These are phyloP conservation scores for Taurulus bubalis DNA, from an alignment of 2,113 vertebrate species.

Conservation along the genomic window DNA sequence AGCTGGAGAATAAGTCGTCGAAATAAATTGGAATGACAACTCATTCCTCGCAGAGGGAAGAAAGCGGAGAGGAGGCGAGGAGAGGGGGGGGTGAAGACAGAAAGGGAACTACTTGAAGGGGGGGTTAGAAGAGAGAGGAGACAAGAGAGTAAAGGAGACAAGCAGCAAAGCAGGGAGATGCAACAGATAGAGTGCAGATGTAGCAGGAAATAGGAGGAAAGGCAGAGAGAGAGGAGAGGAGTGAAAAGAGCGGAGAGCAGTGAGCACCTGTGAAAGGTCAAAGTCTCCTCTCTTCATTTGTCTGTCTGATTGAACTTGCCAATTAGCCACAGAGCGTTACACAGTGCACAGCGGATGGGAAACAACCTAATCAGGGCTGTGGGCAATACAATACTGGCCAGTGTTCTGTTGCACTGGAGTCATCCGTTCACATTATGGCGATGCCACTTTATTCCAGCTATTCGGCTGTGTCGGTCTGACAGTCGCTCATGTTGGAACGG, in stretches of 20 bases:
- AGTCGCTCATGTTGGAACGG: neutral
- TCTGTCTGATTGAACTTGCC: slow-evolving; percentile 83
- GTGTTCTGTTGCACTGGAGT: neutral
- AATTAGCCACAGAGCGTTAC: slow-evolving; percentile 77
- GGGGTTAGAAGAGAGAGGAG: slow-evolving; percentile 28
- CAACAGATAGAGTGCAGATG: neutral
- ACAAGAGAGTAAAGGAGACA: neutral
- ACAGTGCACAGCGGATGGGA: slow-evolving; percentile 69
- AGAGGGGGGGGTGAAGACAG: slow-evolving; percentile 29
- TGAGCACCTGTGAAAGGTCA: slow-evolving; percentile 81
- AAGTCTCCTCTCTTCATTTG: slow-evolving; percentile 76
- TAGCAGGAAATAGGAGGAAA: slow-evolving; percentile 38
- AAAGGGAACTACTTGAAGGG: slow-evolving; percentile 28
- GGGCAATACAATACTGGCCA: neutral
- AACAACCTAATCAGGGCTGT: slow-evolving; percentile 77
- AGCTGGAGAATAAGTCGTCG: slow-evolving; percentile 66
- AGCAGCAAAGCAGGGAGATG: slow-evolving; percentile 9
- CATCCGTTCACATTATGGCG: slow-evolving; percentile 35
- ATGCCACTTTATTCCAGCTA: slow-evolving; percentile 33
- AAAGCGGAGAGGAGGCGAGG: neutral
- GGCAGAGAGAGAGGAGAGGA: slow-evolving; percentile 19
- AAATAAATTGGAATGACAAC: slow-evolving; percentile 72
- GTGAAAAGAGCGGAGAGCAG: slow-evolving; percentile 48
- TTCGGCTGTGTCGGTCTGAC: slow-evolving; percentile 5
- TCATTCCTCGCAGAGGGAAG: slow-evolving; percentile 62